These are phyloP conservation scores for Cyrtodaria siliqua DNA, from an alignment of 2,888 invertebrate species.

Conservation along the genomic window DNA sequence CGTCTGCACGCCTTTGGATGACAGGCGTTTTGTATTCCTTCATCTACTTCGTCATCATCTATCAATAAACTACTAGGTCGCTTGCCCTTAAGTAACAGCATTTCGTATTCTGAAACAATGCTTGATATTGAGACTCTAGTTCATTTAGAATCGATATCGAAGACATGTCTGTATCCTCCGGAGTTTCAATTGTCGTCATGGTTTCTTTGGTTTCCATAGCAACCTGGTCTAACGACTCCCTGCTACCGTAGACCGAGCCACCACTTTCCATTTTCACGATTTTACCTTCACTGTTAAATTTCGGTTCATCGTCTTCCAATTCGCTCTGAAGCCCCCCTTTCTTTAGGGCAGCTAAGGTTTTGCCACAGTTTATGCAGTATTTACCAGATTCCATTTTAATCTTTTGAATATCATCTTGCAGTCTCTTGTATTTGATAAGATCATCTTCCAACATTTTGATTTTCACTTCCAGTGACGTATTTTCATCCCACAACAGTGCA, in stretches of 20 bases:
- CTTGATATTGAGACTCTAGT: slow-evolving; percentile 83
- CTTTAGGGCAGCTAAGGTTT: slow-evolving; percentile 49
- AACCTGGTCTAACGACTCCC: slow-evolving; percentile 72
- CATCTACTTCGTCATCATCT: slow-evolving; percentile 56
- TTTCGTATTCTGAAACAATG: slow-evolving; percentile 83
- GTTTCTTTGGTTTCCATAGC: slow-evolving; percentile 80
- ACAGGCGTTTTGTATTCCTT: slow-evolving; percentile 63
- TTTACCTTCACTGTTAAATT: slow-evolving; percentile 79
- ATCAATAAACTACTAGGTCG: slow-evolving; percentile 58
- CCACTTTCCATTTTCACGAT: slow-evolving; percentile 83
- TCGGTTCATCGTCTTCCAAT: slow-evolving; percentile 80
- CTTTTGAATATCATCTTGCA: slow-evolving; percentile 74
- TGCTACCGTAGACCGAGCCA: slow-evolving; percentile 84
- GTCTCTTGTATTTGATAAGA: slow-evolving; percentile 63
- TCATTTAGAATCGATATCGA: slow-evolving; percentile 82
- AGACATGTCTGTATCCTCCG: slow-evolving; percentile 64
- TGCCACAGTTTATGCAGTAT: slow-evolving; percentile 71
- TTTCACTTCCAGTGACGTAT: slow-evolving; percentile 77
- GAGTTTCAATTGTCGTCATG: slow-evolving; percentile 64
- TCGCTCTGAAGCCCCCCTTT: slow-evolving; percentile 70
- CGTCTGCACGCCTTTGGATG: slow-evolving; percentile 80
- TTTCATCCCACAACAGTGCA: slow-evolving; percentile 78
- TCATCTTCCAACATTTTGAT: slow-evolving; percentile 71
- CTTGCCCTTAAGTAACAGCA: slow-evolving; percentile 77
- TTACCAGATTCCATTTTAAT: slow-evolving; percentile 67